Evolutionary conservation across 2,113 vertebrate genomes (phyloP).

Genomic region (Passer domesticus): DNA sequence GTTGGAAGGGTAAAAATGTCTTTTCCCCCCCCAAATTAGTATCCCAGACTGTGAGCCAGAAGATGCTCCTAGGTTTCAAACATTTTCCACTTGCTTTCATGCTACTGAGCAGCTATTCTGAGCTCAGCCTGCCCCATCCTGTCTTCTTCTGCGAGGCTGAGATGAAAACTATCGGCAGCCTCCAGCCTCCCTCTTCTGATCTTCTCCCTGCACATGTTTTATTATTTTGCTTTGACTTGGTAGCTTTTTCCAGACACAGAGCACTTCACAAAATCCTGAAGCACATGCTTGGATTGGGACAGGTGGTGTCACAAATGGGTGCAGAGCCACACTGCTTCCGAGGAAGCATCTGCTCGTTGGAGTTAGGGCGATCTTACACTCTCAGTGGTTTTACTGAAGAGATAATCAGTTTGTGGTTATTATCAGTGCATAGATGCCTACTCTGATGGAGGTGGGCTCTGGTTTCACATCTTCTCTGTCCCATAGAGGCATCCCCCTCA

Average conservation of each 20-base stretch:
- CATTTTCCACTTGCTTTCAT: background rate
- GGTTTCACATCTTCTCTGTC: background rate
- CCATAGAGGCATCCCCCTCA: background rate
- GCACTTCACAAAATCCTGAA: background rate
- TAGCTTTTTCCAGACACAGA: background rate
- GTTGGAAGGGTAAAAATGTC: background rate
- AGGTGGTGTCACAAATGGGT: background rate
- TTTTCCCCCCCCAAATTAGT: fast-evolving
- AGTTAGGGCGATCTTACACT: background rate
- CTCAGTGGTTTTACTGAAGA: background rate
- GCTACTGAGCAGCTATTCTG: background rate
- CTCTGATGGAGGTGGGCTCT: background rate
- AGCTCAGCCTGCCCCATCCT: background rate
- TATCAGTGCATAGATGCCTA: background rate
- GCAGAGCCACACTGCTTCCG: background rate
- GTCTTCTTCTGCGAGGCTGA: background rate
- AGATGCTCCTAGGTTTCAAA: background rate
- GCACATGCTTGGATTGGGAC: background rate
- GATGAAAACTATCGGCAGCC: background rate
- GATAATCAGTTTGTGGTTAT: background rate
- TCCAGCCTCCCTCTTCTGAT: background rate
- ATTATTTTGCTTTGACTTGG: background rate
- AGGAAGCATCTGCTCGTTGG: background rate
- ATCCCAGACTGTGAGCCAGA: background rate
- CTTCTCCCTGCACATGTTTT: background rate